Percentiles rank a stretch among this genome's conserved stretches.
Conservation (phyloP, 2,888 invertebrate genomes). For the Piscicola geometra region DNA sequence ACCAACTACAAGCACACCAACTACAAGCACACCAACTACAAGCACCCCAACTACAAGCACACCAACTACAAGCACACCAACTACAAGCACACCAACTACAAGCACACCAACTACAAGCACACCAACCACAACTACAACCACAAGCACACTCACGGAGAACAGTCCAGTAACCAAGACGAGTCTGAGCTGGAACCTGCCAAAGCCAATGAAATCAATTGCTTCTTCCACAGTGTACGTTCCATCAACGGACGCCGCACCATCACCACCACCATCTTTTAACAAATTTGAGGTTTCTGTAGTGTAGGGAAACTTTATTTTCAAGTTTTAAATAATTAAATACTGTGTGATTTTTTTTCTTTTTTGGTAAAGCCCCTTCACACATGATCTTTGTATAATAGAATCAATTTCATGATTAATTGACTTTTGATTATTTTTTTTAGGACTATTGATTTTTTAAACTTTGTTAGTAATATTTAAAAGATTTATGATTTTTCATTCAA, state of each 20-base stretch:
- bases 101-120: too few relatives aligned
- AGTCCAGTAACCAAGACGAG: slow-evolving; percentile 43
- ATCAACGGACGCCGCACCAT: not conserved
- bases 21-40: too few relatives aligned
- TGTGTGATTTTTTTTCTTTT: too few relatives aligned
- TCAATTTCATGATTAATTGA: too few relatives aligned
- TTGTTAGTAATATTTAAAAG: too few relatives aligned
- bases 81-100: not conserved
- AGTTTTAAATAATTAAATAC: not conserved
- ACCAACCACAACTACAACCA: too few relatives aligned
- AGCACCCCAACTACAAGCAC: not conserved
- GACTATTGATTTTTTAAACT: too few relatives aligned
- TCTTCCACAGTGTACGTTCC: slow-evolving; percentile 44
- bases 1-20: too few relatives aligned
- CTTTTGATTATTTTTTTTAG: too few relatives aligned
- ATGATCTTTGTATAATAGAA: too few relatives aligned
- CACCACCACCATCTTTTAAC: slow-evolving; percentile 13
- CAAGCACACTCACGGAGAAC: slow-evolving; percentile 41
- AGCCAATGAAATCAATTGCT: slow-evolving; percentile 45
- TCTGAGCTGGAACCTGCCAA: slow-evolving; percentile 44
- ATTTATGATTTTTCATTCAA: too few relatives aligned
- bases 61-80: not conserved
- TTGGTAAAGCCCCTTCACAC: too few relatives aligned
- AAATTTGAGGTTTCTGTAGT: slow-evolving; percentile 28
- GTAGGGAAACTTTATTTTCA: not conserved